These are phyloP conservation scores for Chrysomallon squamiferum DNA, from an alignment of 1,140 invertebrate genomes.

Conservation along the genomic window DNA sequence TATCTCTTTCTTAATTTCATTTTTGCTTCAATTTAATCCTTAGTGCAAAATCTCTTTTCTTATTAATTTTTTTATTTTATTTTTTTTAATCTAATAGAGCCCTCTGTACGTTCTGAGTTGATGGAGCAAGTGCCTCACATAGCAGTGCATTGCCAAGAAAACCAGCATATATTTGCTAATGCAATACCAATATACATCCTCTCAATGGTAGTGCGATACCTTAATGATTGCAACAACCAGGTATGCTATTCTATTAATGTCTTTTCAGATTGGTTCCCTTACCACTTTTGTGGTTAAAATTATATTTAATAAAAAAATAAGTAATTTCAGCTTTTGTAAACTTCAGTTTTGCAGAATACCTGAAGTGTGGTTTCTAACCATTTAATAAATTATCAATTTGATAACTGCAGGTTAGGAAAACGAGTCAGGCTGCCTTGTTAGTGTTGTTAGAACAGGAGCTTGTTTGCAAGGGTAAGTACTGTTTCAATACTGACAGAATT, in stretches of 20 bases:
- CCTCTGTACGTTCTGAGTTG: conserved; percentile 69
- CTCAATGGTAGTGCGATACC: conserved; percentile 70
- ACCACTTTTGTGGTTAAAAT: too few species aligned
- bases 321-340: too few species aligned
- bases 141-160: conserved; percentile 70
- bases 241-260: too few species aligned
- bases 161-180: conserved; percentile 59
- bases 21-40: neutral
- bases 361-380: too few species aligned
- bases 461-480: conserved; percentile 63
- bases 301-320: too few species aligned
- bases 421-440: conserved; percentile 70
- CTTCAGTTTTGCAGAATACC: too few species aligned
- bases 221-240: conserved; percentile 70
- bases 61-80: too few species aligned
- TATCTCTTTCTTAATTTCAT: too few species aligned
- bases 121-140: conserved; percentile 73
- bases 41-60: neutral
- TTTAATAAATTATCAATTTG: too few species aligned
- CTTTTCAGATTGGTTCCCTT: too few species aligned
- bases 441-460: conserved; percentile 71
- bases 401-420: conserved; percentile 70
- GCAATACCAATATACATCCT: conserved; percentile 68
- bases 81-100: conserved; percentile 70
- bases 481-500: too few species aligned